Evolutionary conservation across 2,797 vertebrate genomes (phyloP).

Genomic region (Sebastes itinus): DNA sequence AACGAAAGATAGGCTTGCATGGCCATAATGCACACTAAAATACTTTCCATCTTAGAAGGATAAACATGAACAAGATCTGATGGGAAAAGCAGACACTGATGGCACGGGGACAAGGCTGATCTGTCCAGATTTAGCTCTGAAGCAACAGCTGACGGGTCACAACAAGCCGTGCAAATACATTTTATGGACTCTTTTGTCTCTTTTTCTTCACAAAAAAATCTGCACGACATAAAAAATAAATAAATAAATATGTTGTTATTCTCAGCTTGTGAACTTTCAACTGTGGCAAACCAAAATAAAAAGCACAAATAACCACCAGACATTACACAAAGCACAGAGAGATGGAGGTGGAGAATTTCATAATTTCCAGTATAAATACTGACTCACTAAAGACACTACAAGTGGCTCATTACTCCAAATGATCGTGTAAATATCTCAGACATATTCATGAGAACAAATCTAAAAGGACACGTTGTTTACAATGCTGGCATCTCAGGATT

Average conservation of each 20-base stretch:
- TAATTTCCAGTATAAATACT: conserved; percentile 31
- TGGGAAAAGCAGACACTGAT: not conserved
- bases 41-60: not conserved
- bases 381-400: conserved; percentile 13
- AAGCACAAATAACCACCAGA: conserved; percentile 6
- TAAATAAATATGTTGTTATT: conserved; percentile 11
- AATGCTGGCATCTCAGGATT: conserved; percentile 18
- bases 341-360: not conserved
- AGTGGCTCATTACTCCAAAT: conserved; percentile 42
- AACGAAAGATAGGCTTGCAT: no score
- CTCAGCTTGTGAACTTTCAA: not conserved
- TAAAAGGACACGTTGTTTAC: conserved; percentile 40
- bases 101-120: conserved; percentile 12
- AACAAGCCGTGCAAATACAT: conserved; percentile 6
- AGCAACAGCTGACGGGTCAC: not conserved
- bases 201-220: not conserved
- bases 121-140: conserved; percentile 13
- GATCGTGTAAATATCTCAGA: conserved; percentile 63
- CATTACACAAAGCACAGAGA: conserved; percentile 16
- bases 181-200: not conserved
- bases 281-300: not conserved
- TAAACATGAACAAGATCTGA: conserved; percentile 1
- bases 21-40: not conserved
- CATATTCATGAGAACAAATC: conserved; percentile 26
- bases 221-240: not conserved